Base-by-base conservation (phyloP, 2,888 invertebrate genomes). In the Synergus laeviventris region DNA sequence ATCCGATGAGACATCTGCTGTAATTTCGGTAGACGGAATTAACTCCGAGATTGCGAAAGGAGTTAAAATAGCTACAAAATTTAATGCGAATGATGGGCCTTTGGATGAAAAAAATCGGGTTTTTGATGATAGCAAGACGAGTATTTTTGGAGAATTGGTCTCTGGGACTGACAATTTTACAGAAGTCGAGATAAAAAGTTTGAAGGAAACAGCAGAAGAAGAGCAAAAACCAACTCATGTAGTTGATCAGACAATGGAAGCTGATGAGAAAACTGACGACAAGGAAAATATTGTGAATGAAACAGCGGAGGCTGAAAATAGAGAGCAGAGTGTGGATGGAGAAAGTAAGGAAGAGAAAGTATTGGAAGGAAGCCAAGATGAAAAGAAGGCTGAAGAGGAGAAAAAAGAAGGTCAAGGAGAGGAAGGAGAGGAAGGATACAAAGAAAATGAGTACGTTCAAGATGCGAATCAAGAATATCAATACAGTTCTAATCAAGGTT, bases 11-110 rank as follows among this genome's bases (percentile, higher is more conserved):
- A 24, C 59, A 79, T 77, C 64, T 56, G 78, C 56, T 74, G 75
- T 79, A 78, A 75, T 80, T 77, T 79, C 73, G 74, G 64, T 61
- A 8, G 76, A 75, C 76, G 60, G 76, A 80, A 79, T 75, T 80
- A 79, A 74, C 60, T 59, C 75, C n/a, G 38, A 61, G 49, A 73
- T 78, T 75, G 70, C 78, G 78, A 79, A 82, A 82, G 36, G 73
- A 61, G 42, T 45, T 21, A 60, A 74, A 82, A 78, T 79, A 79
- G 74, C 14, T 16, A 14, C 36, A 73, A 31, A 24, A 31, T 21
- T 73, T 31, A 42, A 18, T 74, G 31, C 16, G 7, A 31, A 74
- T 38, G 56, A 70, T n/a, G 18, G 5, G 64, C 1, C n/a, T 7
- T 9, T 36, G 7, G 54, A 59, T 11, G 56, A 49, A 42, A 21